Conservation (phyloP, 2,888 invertebrate genomes). For the Erebia aethiops region DNA sequence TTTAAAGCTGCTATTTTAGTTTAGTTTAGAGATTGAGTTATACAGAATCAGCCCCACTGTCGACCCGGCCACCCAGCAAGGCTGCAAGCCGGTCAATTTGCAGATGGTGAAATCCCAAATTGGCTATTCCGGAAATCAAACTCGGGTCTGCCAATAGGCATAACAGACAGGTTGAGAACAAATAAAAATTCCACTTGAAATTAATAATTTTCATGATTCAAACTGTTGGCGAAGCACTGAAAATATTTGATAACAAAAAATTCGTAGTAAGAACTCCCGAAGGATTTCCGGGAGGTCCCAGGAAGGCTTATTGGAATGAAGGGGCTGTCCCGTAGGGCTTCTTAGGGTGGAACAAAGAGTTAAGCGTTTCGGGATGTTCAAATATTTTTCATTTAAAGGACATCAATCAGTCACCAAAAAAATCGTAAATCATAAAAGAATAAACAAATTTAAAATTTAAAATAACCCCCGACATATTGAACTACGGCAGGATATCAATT, state of each 20-base stretch:
- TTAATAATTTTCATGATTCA: background rate
- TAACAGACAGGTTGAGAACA: background rate
- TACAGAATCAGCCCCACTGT: too few species aligned
- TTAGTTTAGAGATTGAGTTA: too few species aligned
- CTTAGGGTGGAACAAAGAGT: slow-evolving; percentile 24
- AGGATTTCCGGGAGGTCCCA: slow-evolving; percentile 16
- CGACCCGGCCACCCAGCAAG: too few species aligned
- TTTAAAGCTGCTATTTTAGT: too few species aligned
- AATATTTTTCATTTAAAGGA: slow-evolving; percentile 14
- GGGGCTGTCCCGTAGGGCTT: slow-evolving; percentile 26
- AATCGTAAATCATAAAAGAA: background rate
- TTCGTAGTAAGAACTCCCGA: slow-evolving; percentile 12
- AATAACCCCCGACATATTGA: too few species aligned
- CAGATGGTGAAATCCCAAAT: too few species aligned
- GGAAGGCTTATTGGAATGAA: slow-evolving; percentile 34
- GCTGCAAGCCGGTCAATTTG: too few species aligned
- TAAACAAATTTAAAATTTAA: too few species aligned
- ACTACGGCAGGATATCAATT: too few species aligned
- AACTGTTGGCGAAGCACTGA: background rate
- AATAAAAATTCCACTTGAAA: background rate
- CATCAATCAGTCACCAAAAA: slow-evolving; percentile 21
- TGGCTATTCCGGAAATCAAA: too few species aligned
- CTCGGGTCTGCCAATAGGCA: too few species aligned
- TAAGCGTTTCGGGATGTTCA: slow-evolving; percentile 24
- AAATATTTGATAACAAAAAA: background rate